Conservation (phyloP, 2,888 invertebrate genomes). For the Hypena proboscidalis region DNA sequence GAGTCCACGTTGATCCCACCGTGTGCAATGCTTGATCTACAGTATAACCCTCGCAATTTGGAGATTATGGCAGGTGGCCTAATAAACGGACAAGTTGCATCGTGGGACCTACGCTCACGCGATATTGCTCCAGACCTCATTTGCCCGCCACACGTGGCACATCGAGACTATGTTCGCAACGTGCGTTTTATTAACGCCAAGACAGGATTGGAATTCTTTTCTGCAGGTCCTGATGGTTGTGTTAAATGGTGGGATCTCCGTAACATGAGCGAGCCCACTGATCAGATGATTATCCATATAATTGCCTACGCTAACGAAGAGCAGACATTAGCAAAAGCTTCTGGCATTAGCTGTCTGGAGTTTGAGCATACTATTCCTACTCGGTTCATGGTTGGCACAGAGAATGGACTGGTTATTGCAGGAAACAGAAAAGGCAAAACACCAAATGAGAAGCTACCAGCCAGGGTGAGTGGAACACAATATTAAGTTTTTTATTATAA, state of each 20-base stretch:
- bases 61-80: constrained; percentile 88
- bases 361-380: constrained; percentile 91
- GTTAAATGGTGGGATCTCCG: constrained; percentile 92
- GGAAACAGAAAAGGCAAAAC: constrained; percentile 90
- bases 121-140: constrained; percentile 86
- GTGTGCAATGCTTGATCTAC: constrained; percentile 90
- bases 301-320: constrained; percentile 79
- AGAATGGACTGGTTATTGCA: constrained; percentile 86
- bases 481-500: no score
- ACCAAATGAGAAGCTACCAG: constrained; percentile 86
- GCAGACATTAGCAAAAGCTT: constrained; percentile 81
- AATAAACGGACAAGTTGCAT: constrained; percentile 87
- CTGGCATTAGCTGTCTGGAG: constrained; percentile 87
- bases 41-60: constrained; percentile 94
- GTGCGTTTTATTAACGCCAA: constrained; percentile 89
- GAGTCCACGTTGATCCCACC: constrained; percentile 88
- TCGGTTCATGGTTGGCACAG: constrained; percentile 89
- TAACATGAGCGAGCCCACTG: constrained; percentile 86
- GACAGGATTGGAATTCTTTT: constrained; percentile 96
- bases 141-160: constrained; percentile 91
- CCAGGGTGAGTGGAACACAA: constrained; percentile 71
- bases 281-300: constrained; percentile 88
- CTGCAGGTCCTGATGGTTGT: constrained; percentile 94
- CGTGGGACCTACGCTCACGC: constrained; percentile 93
- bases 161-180: constrained; percentile 93